Evolutionary conservation across 2,797 vertebrate species (phyloP), one percentile per base, ranked within the genome.

Genomic region (Cirrhinus mrigala): DNA sequence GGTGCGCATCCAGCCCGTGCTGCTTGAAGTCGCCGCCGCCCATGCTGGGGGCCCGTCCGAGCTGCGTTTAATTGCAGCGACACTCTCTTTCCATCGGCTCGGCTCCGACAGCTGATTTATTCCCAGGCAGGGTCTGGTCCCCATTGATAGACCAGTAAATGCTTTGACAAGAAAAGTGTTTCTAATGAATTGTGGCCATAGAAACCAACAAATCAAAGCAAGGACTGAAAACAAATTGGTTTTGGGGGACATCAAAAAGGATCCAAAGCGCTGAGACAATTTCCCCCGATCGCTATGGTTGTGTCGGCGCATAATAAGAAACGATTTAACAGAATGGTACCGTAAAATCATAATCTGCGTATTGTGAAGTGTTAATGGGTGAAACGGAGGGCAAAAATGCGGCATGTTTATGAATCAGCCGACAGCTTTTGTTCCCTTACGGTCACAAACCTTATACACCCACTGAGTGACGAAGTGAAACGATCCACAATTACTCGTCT

Each of bases 401-500:
- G 86, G 88, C 89, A 87, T 89, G 83, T 92, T 94, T 92, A 90
- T 87, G 48, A 71, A 76, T 69, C 27, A 90, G 88, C 83, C 56
- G 87, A 88, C 90, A 87, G 89, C 46, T 48, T 82, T 87, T 48
- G 54, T 91, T 93, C 91, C 91, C 90, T 89, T 88, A 84, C 85
- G 90, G 82, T 88, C 29, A 79, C 90, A 91, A 91, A 92, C 90
- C 89, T 90, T 92, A 92, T 90, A 80, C 85, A 88, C 89, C 71
- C 88, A 90, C 85, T 90, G 89, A 81, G 87, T 90, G 87, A 89
- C 88, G 89, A 90, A 92, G 91, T 89, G 91, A 90, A 93, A 92
- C 90, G 91, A 93, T 90, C 86, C 86, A 92, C 94, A 93, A 93
- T 94, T 93, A 91, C 94, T 93, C 89, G 24, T 84, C 90, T 86